Base-by-base conservation (phyloP, 2,888 invertebrate species). In the Athripsodes cinereus region DNA sequence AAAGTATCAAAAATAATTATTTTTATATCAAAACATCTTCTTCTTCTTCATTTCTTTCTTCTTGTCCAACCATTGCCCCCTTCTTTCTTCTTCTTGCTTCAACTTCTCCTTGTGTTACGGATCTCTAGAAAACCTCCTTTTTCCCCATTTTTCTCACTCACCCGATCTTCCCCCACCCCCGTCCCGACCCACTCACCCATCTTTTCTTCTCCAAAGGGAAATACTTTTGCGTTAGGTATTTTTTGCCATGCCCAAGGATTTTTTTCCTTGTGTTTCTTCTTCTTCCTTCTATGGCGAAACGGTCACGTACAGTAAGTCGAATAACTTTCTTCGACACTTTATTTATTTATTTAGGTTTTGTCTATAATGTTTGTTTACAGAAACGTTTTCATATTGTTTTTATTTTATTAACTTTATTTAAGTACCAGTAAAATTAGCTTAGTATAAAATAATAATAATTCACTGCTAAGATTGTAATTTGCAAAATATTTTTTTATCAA, bases 181-280 rank as follows among this genome's bases (percentile, higher is more conserved):
- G 19, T 11, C 31, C 16, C 16, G 16, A 21, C 49, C 34, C 48
- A 18, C 18, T 20, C 22, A 19, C 52, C 16, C 46, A n/a, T 11
- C 51, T 19, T 47, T 40, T 40, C 22, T 22, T 13, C 48, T 22
- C 49, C 48, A 16, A 22, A 57, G 52, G 46, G 44, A 59, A 53
- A 50, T 49, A 26, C 52, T 55, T 52, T 59, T 54, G 40, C 40
- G 3, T 40, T 16, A 16, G 52, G 51, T 52, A 52, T 59, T 59
- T 59, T 56, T 53, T 48, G 3, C 40, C 56, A n/a, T 40, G 34
- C 56, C 59, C 56, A 35, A 50, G 47, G 56, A 53, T 56, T 59
- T 56, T 59, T 59, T 59, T 59, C 34, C 34, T 53, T 47, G 48
- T 57, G 47, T 57, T 57, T 40, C 40, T 40, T 16, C 44, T 57